Base-by-base conservation (phyloP, 92 coral and sea anemone genomes). In the Palythoa grandiflora region DNA sequence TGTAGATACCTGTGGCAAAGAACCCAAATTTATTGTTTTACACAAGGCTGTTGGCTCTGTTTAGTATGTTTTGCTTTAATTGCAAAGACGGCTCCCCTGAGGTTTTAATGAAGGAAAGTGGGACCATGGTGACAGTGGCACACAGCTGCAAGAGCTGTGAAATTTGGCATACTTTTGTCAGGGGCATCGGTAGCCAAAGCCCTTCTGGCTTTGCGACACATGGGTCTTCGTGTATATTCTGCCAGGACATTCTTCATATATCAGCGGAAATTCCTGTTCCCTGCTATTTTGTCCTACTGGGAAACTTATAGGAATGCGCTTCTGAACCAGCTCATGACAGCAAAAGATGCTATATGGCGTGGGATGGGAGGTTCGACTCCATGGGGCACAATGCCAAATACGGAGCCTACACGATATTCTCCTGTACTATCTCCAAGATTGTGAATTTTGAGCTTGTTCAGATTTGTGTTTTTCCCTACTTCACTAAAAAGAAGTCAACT, bases 101-200 rank as follows among this genome's bases (percentile, higher is more conserved):
- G 77, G 20, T 73, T 73, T 73, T 54, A 73, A 73, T 73, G 77
- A 73, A 73, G 52, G 77, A 73, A 73, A 73, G 77, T 73, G 77
- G 76, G 76, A 77, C 89, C 38, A 87, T 87, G 89, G 89, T 87
- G 59, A 87, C 89, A 16, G 84, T 87, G 61, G 84, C 76, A 54
- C 89, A 87, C 47, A 72, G 76, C 47, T 87, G 89, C 66, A 78
- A 87, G 37, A 84, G 40, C 38, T 84, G 88, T 84, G 52, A 73
- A 54, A 39, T 72, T 72, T 72, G 77, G 77, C 77, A 72, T 72
- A 72, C 53, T 72, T 72, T 72, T 72, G 53, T 72, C 77, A 72
- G 77, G 77, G 77, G 77, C 77, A 72, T 72, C 77, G 38, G 77
- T 72, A 38, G 52, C 77, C 77, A 72, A 72, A 72, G 77, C 38